Evolutionary conservation across 2,113 vertebrate genomes (phyloP).

Genomic region (Pheucticus melanocephalus): DNA sequence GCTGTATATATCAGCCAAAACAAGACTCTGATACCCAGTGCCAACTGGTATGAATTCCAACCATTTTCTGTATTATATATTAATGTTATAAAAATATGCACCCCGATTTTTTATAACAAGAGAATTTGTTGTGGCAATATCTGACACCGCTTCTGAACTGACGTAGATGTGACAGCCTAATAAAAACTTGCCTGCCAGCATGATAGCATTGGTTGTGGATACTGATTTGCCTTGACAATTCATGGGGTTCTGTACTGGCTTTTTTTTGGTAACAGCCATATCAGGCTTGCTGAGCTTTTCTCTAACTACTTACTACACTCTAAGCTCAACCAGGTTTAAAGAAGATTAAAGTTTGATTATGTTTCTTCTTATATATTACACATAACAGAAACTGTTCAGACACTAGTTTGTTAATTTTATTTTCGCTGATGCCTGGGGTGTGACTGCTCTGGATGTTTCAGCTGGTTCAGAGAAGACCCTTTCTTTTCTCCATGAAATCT

Average conservation of each 20-base stretch:
- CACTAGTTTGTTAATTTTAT: not conserved
- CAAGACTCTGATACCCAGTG: not conserved
- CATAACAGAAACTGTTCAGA: not conserved
- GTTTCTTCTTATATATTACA: not conserved
- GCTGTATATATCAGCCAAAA: slow-evolving; percentile 56
- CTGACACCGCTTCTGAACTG: slow-evolving; percentile 51
- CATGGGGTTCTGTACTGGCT: not conserved
- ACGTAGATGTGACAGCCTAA: slow-evolving; percentile 12
- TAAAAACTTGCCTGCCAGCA: slow-evolving; percentile 29
- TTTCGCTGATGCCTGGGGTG: not conserved
- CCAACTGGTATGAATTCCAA: slow-evolving; percentile 50
- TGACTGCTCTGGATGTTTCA: not conserved
- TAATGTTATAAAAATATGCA: slow-evolving; percentile 51
- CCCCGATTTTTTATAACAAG: slow-evolving; percentile 42
- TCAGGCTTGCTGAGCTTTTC: slow-evolving; percentile 36
- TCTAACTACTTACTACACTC: not conserved
- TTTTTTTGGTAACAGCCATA: slow-evolving; percentile 7
- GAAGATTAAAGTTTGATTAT: not conserved
- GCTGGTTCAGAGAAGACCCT: not conserved
- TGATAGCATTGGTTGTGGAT: slow-evolving; percentile 13
- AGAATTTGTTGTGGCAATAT: slow-evolving; percentile 59
- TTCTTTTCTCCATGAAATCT: not conserved
- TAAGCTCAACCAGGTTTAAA: not conserved
- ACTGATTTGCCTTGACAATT: not conserved
- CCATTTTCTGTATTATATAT: slow-evolving; percentile 36